Conservation (phyloP, 2,113 vertebrate species). For the Eptatretus burgeri region DNA sequence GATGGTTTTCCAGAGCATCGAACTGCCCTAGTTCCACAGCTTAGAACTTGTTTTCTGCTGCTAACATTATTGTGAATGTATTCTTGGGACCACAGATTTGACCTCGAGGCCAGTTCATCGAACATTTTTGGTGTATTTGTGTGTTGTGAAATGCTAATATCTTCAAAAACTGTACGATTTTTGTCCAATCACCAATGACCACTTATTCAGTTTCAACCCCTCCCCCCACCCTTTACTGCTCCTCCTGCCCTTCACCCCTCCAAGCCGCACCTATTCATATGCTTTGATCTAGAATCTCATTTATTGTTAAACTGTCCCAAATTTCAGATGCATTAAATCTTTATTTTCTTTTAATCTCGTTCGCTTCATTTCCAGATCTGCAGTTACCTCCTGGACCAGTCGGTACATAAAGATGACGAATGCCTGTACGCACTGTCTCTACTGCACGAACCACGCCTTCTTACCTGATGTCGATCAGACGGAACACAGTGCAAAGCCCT, state of each 20-base stretch:
- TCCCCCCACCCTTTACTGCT: too few species aligned
- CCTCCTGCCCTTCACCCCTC: not conserved
- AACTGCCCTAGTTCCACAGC: too few species aligned
- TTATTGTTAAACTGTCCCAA: too few species aligned
- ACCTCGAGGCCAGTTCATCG: too few species aligned
- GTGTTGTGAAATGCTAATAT: too few species aligned
- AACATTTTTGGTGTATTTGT: too few species aligned
- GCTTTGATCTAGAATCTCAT: not conserved
- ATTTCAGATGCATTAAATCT: not conserved
- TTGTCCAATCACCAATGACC: too few species aligned
- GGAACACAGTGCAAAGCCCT: too few species aligned
- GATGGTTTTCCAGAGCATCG: too few species aligned
- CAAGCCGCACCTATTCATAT: not conserved
- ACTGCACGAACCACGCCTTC: conserved; percentile 76
- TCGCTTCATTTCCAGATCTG: conserved; percentile 33
- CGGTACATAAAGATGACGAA: conserved; percentile 78
- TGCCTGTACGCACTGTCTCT: conserved; percentile 77
- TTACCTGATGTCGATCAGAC: conserved; percentile 29
- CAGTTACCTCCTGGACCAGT: conserved; percentile 78
- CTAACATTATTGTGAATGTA: too few species aligned
- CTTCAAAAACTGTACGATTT: not conserved
- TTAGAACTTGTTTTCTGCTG: too few species aligned
- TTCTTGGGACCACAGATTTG: too few species aligned
- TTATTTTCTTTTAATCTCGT: not conserved
- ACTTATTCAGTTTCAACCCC: not conserved